Base-by-base conservation (phyloP, 2,888 invertebrate genomes). In the Chorisops tibialis region DNA sequence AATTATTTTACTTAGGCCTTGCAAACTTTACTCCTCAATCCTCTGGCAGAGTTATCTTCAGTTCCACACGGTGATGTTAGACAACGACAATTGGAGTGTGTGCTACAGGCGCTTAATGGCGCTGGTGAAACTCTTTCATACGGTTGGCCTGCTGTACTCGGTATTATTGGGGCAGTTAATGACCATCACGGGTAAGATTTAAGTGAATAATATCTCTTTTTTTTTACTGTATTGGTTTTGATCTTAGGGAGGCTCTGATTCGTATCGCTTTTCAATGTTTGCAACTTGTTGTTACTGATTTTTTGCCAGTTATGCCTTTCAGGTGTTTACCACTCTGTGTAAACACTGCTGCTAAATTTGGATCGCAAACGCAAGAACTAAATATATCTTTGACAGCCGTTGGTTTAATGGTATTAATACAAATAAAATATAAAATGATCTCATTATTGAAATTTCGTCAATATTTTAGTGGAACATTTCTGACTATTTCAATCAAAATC, bases 331-430 rank as follows among this genome's bases (percentile, higher is more conserved):
- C 93, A 22, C 83, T 91, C 51, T 95, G 91, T 74, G 89, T 96
- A 16, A 91, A 92, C 67, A 93, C 96, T 0, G 95, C 96, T 4
- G 92, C 96, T 0, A 93, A 93, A 74, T 99, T 97, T 81, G 97
- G 97, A 18, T 88, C 91, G 14, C 99, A 99, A 81, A 93, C 91
- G 43, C 92, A 93, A 75, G 97, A 99, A 79, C 82, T 98, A 58
- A 99, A 99, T 79, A 96, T 98, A 73, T 95, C 96, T 24, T 83
- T 99, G 41, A 97, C 97, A 4, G 96, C 98, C 43, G 93, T 99
- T 56, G 97, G 97, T 16, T 82, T 96, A 56, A 90, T 97, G 93
- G 96, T 95, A 2, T 7, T 9, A 2, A n/a, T n/a, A n/a, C n/a
- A n/a, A n/a, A n/a, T n/a, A n/a, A 9, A 30, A 30, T 30, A 30